phyloP scores from a whole-genome alignment of 2,888 invertebrate species.

The Tipula lateralis region DNA sequence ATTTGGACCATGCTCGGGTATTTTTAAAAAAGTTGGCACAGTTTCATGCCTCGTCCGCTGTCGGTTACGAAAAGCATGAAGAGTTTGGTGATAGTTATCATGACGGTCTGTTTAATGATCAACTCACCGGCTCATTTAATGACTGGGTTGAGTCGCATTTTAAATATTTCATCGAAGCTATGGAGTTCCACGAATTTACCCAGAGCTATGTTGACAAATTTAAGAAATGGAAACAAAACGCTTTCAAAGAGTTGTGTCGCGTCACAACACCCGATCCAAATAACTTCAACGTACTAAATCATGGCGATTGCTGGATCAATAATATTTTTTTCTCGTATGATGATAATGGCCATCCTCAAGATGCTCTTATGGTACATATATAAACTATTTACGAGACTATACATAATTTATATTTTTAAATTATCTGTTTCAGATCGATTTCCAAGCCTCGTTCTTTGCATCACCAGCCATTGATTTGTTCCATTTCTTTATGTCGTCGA shows the following conservation, averaged over 20 bases:
- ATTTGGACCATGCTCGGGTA: constrained; percentile 39
- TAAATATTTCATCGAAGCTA: neutral
- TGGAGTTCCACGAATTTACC: neutral
- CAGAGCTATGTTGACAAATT: neutral
- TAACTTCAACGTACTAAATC: constrained; percentile 12
- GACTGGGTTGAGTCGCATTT: neutral
- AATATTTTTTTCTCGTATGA: constrained; percentile 20
- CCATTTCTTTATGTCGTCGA: constrained; percentile 29
- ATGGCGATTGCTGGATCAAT: neutral
- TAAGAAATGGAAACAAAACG: neutral
- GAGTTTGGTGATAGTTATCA: neutral
- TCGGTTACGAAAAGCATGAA: neutral
- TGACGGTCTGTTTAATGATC: neutral
- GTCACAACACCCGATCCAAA: neutral
- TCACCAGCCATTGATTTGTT: constrained; percentile 28
- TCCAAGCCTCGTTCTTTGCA: constrained; percentile 26
- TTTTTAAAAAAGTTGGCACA: constrained; percentile 42
- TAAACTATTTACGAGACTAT: neutral
- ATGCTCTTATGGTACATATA: neutral
- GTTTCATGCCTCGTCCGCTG: constrained; percentile 44
- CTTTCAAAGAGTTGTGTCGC: neutral
- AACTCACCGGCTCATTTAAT: neutral
- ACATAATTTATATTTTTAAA: neutral
- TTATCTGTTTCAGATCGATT: constrained; percentile 33
- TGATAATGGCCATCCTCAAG: neutral